These are phyloP conservation scores for Gobio gobio DNA, from an alignment of 2,113 vertebrate species.

Conservation along the genomic window DNA sequence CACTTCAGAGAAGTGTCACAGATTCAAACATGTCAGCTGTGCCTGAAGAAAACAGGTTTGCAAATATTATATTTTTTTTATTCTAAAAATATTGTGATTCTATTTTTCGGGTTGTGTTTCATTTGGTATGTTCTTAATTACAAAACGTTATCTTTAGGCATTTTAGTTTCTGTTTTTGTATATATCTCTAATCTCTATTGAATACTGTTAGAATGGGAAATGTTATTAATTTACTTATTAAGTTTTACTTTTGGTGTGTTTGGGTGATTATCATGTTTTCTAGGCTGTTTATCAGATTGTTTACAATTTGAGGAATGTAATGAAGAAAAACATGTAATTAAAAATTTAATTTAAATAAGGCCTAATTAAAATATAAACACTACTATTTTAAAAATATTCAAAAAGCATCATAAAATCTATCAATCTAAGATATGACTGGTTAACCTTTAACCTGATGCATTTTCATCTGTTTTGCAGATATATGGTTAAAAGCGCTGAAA, in stretches of 20 bases:
- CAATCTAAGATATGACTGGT: neutral
- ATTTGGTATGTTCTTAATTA: neutral
- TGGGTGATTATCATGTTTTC: neutral
- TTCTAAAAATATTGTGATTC: neutral
- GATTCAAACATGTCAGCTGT: slow-evolving; percentile 12
- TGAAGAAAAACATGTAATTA: neutral
- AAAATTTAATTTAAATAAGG: neutral
- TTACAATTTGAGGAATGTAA: neutral
- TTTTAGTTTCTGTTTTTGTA: neutral
- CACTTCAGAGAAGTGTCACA: slow-evolving; percentile 16
- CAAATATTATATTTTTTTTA: neutral
- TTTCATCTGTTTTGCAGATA: neutral
- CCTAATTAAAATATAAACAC: neutral
- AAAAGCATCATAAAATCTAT: no score
- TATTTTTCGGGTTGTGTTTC: neutral
- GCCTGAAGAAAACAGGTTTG: slow-evolving; percentile 36
- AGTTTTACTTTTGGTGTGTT: neutral
- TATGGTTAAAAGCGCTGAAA: neutral
- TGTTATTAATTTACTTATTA: neutral
- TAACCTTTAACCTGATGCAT: neutral
- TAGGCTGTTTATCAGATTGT: neutral
- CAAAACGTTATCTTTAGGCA: neutral
- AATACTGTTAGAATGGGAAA: neutral
- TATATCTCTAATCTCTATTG: neutral
- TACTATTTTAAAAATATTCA: neutral